These are phyloP conservation scores for Thalpophila matura DNA, from an alignment of 2,888 invertebrate species.

Conservation along the genomic window DNA sequence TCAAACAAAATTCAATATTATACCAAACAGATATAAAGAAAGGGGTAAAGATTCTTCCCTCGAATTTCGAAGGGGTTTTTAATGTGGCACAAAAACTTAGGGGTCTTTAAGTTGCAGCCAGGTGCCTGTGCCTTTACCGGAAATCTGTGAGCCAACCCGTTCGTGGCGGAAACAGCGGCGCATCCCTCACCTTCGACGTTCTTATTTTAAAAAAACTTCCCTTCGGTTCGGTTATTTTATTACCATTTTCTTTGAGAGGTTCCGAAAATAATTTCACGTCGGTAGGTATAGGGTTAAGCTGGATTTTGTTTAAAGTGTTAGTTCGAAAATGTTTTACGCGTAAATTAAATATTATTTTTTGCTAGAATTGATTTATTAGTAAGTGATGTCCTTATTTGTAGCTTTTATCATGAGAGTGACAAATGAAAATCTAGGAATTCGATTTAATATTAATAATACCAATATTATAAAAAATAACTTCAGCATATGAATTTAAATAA, in stretches of 20 bases:
- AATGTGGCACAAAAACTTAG: constrained; percentile 80
- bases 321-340: not conserved
- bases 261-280: constrained; percentile 51
- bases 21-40: constrained; percentile 71
- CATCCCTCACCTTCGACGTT: constrained; percentile 82
- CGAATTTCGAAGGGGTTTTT: constrained; percentile 80
- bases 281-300: constrained; percentile 43
- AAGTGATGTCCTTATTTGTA: too few species aligned
- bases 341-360: not conserved
- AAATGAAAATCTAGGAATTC: too few species aligned
- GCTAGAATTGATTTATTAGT: too few species aligned
- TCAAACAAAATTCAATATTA: constrained; percentile 24
- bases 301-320: not conserved
- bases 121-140: constrained; percentile 87
- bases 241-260: constrained; percentile 59
- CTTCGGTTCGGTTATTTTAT: constrained; percentile 66
- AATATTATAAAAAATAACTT: not conserved
- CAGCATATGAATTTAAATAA: constrained; percentile 3
- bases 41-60: constrained; percentile 83
- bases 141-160: constrained; percentile 88
- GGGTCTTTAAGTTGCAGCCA: constrained; percentile 80
- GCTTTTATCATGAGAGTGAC: too few species aligned
- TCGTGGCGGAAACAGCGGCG: constrained; percentile 84
- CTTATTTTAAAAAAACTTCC: constrained; percentile 78
- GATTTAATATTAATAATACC: too few species aligned